These are phyloP conservation scores for Apantesis nais DNA, from an alignment of 2,888 invertebrate species.

Conservation along the genomic window DNA sequence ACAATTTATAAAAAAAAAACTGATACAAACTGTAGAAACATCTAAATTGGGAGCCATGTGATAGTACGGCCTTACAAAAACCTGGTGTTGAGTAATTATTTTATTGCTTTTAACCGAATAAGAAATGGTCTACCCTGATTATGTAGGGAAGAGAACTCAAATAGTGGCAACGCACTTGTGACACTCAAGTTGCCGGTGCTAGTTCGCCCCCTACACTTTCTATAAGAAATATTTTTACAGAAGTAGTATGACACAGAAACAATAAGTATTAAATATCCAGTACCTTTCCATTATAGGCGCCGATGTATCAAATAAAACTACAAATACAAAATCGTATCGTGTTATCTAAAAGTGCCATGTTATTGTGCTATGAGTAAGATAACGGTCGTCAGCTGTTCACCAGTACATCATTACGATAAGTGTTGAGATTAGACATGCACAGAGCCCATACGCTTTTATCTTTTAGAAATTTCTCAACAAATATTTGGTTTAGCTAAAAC, in stretches of 20 bases:
- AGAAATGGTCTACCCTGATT: no score
- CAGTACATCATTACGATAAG: constrained; percentile 46
- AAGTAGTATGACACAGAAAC: not conserved
- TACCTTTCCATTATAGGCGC: not conserved
- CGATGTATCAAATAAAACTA: not conserved
- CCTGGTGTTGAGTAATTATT: no score
- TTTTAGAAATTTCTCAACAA: constrained; percentile 27
- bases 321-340: constrained; percentile 11
- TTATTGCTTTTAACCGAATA: no score
- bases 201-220: no score
- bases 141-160: no score
- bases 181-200: no score
- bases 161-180: no score
- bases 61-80: no score
- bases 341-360: constrained; percentile 13
- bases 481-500: constrained; percentile 18
- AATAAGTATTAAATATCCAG: not conserved
- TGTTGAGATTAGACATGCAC: constrained; percentile 37
- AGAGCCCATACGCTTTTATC: constrained; percentile 27
- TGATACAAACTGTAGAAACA: no score
- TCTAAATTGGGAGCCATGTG: no score
- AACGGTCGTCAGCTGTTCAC: constrained; percentile 46
- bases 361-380: constrained; percentile 35
- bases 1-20: no score
- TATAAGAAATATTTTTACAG: no score